Base-by-base conservation (phyloP, 2,888 invertebrate genomes). In the Epirrita christyi region DNA sequence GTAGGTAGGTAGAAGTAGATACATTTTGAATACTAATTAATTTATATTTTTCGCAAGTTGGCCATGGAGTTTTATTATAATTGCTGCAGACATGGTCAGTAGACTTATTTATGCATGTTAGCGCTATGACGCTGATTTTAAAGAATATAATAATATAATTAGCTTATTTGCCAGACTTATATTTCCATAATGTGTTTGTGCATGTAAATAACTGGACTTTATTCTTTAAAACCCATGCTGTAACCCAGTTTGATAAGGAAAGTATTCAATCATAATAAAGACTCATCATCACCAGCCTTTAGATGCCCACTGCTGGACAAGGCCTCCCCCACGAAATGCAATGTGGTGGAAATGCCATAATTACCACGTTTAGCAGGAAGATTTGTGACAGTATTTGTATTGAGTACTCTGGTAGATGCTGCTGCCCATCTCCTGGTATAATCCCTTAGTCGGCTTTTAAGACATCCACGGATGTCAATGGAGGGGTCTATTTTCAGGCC, bases 51-150 rank as follows among this genome's bases (percentile, higher is more conserved):
- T 59, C 51, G 55, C 51, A 55, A 55, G 38, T 44, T 60, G 67
- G 54, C 65, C 67, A 65, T 65, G 65, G 65, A 67, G 57, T 61
- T 63, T 63, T 59, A 65, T 55, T 62, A 63, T 57, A 56, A 62
- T 64, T 59, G 40, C 28, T 49, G 45, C 55, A 63, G 59, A 67
- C 60, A 65, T 67, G 65, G 65, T 55, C 60, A 41, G 53, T 42
- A 49, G 47, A 50, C 48, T 55, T 63, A 60, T 64, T 56, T 50
- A 62, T 66, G 50, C 42, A 60, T 53, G 56, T 62, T 46, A 57
- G 59, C 57, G 38, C 57, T 59, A 48, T 56, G 44, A 46, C 41
- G 44, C 50, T 50, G 51, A 57, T 44, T 58, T 55, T 48, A 45
- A 61, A 55, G 51, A 46, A 11, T 53, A 41, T 36, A 43, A 57